These are phyloP conservation scores for Microctonus brassicae DNA, from an alignment of 2,888 invertebrate species.

Conservation along the genomic window DNA sequence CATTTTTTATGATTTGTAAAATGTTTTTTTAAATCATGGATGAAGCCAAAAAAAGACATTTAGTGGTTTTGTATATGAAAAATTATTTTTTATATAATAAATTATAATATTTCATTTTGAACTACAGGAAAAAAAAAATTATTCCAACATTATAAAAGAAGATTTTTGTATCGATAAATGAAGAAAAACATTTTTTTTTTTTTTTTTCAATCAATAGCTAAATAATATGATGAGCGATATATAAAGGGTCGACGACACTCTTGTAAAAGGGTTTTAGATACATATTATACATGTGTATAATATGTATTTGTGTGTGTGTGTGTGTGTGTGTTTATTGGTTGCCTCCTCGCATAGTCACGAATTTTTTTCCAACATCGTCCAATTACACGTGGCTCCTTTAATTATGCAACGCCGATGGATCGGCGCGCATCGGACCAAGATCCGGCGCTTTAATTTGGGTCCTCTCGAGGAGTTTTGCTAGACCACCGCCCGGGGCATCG, in stretches of 20 bases:
- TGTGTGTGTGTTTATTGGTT: conserved; percentile 18
- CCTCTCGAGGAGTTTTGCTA: conserved; percentile 58
- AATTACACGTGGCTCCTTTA: conserved; percentile 66
- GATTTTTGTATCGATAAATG: not conserved
- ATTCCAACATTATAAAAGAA: not conserved
- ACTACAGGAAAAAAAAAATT: not conserved
- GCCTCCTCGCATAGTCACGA: conserved; percentile 32
- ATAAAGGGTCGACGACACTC: conserved; percentile 8
- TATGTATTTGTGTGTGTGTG: too few species aligned
- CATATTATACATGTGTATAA: conserved; percentile 10
- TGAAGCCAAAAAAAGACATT: conserved; percentile 4
- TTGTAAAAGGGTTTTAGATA: not conserved
- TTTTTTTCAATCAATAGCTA: conserved; percentile 6
- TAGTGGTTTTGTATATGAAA: not conserved
- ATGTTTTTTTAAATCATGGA: conserved; percentile 45
- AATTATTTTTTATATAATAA: not conserved
- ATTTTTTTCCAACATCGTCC: conserved; percentile 46
- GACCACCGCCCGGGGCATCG: conserved; percentile 62
- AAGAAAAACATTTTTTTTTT: too few species aligned
- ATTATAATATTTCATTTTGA: not conserved
- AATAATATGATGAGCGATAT: conserved; percentile 13
- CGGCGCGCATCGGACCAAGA: conserved; percentile 41
- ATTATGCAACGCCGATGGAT: conserved; percentile 64
- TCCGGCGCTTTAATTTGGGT: conserved; percentile 62
- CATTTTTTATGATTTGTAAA: conserved; percentile 65